phyloP scores from a whole-genome alignment of 2,888 invertebrate genomes.

The Acleris cristana region DNA sequence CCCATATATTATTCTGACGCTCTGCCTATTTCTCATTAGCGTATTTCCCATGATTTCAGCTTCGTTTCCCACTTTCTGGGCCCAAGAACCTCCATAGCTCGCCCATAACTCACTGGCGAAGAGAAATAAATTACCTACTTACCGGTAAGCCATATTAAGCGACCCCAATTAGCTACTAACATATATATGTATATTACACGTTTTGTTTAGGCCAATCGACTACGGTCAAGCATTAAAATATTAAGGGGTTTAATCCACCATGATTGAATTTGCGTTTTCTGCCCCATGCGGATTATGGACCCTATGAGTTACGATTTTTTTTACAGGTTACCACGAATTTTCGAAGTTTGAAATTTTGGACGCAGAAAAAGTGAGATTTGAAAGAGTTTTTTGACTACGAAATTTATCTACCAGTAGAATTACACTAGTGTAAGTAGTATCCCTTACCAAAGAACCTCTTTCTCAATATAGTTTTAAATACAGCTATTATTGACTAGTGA shows the following conservation, averaged over 20 bases:
- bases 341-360: slow-evolving; percentile 27
- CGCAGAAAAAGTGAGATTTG: not conserved
- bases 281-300: slow-evolving; percentile 60
- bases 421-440: no score
- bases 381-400: not conserved
- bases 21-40: not conserved
- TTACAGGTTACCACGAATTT: slow-evolving; percentile 47
- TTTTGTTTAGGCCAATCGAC: slow-evolving; percentile 71
- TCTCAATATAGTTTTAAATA: no score
- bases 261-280: slow-evolving; percentile 81
- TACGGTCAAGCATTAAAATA: slow-evolving; percentile 81
- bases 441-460: no score
- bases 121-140: slow-evolving; percentile 81
- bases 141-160: slow-evolving; percentile 82
- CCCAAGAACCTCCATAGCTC: slow-evolving; percentile 48
- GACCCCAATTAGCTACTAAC: slow-evolving; percentile 82
- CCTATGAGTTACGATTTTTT: slow-evolving; percentile 62
- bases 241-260: slow-evolving; percentile 80
- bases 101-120: slow-evolving; percentile 63
- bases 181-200: slow-evolving; percentile 72
- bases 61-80: slow-evolving; percentile 37
- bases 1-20: not conserved
- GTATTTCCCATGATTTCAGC: slow-evolving; percentile 32
- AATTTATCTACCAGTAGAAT: not conserved
- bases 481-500: no score